Base-by-base conservation (phyloP, 2,113 vertebrate species). In the Gallinago media region DNA sequence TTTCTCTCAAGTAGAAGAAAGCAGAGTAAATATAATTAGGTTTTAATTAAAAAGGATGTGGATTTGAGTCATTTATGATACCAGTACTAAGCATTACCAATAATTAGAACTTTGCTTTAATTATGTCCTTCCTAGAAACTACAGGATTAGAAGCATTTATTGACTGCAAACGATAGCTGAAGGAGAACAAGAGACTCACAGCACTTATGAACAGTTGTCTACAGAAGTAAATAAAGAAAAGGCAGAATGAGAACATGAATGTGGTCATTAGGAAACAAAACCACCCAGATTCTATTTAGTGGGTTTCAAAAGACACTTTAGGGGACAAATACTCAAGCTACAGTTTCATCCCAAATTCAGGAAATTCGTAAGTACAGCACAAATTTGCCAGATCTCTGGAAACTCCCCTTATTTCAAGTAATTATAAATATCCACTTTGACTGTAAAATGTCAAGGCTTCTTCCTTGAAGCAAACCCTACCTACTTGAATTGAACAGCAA, bases 1-100 rank as follows among this genome's bases (percentile, higher is more conserved):
- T 59, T 80, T 80, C 58, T 34, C n/a, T 76, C 20, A 72, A 82
- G 49, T 5, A 85, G 54, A 89, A 67, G 63, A 20, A 56, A 68
- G 38, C 44, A 87, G 42, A 87, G 66, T 80, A 96, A 96, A 96
- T 59, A 85, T 34, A 82, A 90, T 92, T 62, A 93, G 16, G 19
- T 88, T 94, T 71, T 83, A 90, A 93, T 96, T 91, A 3, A 47
- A 92, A 86, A 92, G 25, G 18, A 88, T 58, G 32, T 31, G 12
- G 42, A 93, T 62, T 95, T 46, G 12, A 79, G 78, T 62, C 0
- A 74, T 79, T 93, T 92, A 88, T 55, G 36, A 92, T 49, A 56
- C 7, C 22, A 77, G 63, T 49, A 63, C 44, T 61, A 78, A 9
- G 4, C 29, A 94, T 17, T 52, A 73, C 4, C 31, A 78, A 36